Base-by-base conservation (phyloP, 30 jellyfish, hydroid and myxozoan genomes). In the Hydractinia symbiolongicarpus region DNA sequence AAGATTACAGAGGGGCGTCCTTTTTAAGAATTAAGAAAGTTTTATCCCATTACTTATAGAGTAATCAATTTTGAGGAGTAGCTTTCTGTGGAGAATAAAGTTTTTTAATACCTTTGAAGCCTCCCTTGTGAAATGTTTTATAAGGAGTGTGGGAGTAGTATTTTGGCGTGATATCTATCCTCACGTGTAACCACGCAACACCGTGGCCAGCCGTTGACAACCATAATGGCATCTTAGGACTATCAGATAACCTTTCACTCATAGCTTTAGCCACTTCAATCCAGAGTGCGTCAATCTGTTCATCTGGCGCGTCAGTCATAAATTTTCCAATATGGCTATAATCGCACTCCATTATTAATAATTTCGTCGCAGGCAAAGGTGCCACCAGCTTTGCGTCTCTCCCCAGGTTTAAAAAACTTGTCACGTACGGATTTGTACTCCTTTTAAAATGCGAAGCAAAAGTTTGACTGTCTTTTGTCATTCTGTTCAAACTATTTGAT, bases 161-260 rank as follows among this genome's bases (percentile, higher is more conserved):
- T 30, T 76, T 76, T 55, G 84, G 84, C 9, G 11, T 17, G 15
- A 50, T 17, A 53, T 76, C 84, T 58, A 76, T 17, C 15, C 84
- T 8, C 13, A 76, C 21, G 17, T 76, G 84, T 50, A 76, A 9
- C 84, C 84, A 76, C 7, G 50, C 50, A 76, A 76, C 84, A 55
- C 84, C 84, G 53, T 50, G 55, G 55, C 84, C 84, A 10, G 79
- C 16, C 54, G 84, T 76, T 7, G 84, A 76, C 15, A 76, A 78
- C 84, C 84, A 76, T 55, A 50, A 9, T 17, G 54, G 81, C 7
- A 50, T 50, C 50, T 76, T 58, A 6, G 71, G 16, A 8, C 50
- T 11, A 11, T 17, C 9, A 1, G 50, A 50, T 6, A 76, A 9
- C 50, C 76, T 44, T 58, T 76, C 79, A 0, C 53, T 52, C 78